Evolutionary conservation across 2,113 vertebrate genomes (phyloP).

Genomic region (Pseudopipra pipra): DNA sequence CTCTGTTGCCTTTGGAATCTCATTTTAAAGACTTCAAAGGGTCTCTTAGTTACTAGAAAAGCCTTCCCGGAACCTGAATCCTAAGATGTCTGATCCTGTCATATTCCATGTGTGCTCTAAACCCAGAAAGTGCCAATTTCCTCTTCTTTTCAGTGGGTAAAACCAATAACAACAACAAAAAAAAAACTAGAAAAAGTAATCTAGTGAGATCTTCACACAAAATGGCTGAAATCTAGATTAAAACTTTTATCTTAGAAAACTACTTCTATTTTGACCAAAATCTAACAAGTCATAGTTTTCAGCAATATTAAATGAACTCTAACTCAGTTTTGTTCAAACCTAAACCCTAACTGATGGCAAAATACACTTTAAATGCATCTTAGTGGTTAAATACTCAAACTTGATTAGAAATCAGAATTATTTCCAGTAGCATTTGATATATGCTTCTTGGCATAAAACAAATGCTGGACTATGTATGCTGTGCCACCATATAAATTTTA

Average conservation of each 20-base stretch:
- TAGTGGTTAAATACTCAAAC: neutral
- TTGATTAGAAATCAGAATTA: neutral
- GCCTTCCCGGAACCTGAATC: constrained; percentile 52
- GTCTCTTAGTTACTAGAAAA: constrained; percentile 41
- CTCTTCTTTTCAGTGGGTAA: neutral
- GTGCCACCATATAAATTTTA: neutral
- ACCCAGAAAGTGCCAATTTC: constrained; percentile 15
- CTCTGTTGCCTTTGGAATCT: constrained; percentile 63
- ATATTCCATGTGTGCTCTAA: constrained; percentile 32
- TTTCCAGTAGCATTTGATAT: neutral
- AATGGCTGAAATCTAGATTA: neutral
- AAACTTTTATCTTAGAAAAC: neutral
- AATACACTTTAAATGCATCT: neutral
- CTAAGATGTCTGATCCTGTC: constrained; percentile 59
- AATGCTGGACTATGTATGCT: neutral
- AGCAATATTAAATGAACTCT: neutral
- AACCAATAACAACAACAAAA: neutral
- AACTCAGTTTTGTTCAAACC: neutral
- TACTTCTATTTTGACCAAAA: neutral
- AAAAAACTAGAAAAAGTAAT: neutral
- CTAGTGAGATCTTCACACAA: neutral
- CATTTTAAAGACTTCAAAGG: constrained; percentile 64
- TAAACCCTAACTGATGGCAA: neutral
- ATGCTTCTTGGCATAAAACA: neutral
- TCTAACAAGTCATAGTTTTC: neutral